phyloP scores from a whole-genome alignment of 1,140 invertebrate genomes.

The Pogonus chalceus region DNA sequence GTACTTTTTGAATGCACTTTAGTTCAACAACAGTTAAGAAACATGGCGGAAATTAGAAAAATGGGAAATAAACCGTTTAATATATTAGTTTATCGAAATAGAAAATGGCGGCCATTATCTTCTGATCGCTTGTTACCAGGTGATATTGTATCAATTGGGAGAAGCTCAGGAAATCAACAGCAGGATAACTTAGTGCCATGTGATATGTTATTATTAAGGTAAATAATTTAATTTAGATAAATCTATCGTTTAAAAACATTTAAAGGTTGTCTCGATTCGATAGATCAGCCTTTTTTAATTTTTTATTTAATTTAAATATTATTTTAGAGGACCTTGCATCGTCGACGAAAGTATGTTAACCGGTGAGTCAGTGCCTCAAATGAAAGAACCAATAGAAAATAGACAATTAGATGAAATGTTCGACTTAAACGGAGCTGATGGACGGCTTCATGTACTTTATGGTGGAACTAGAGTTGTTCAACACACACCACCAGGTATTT shows the following conservation, averaged over 20 bases:
- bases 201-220: slow-evolving; percentile 86
- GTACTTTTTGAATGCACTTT: slow-evolving; percentile 96
- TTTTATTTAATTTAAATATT: no score
- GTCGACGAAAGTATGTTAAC: slow-evolving; percentile 35
- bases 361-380: slow-evolving; percentile 93
- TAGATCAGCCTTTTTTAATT: no score
- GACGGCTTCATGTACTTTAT: slow-evolving; percentile 89
- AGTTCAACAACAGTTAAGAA: slow-evolving; percentile 93
- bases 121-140: slow-evolving; percentile 89
- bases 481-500: slow-evolving; percentile 80
- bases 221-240: no score
- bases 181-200: slow-evolving; percentile 87
- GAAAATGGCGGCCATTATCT: slow-evolving; percentile 81
- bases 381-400: slow-evolving; percentile 94
- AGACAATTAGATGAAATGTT: slow-evolving; percentile 57
- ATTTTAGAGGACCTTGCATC: slow-evolving; percentile 32
- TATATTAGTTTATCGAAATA: slow-evolving; percentile 88
- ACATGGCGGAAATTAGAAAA: slow-evolving; percentile 99
- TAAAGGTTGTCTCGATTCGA: no score
- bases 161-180: slow-evolving; percentile 54
- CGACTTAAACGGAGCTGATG: slow-evolving; percentile 55
- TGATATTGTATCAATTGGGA: slow-evolving; percentile 89
- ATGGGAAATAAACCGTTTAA: slow-evolving; percentile 97
- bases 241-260: no score
- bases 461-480: slow-evolving; percentile 97